A percentile compares a stretch with the other conserved stretches of the same genome.
These are phyloP conservation scores for Heteropelma amictum DNA, from an alignment of 2,888 invertebrate genomes.

Conservation along the genomic window DNA sequence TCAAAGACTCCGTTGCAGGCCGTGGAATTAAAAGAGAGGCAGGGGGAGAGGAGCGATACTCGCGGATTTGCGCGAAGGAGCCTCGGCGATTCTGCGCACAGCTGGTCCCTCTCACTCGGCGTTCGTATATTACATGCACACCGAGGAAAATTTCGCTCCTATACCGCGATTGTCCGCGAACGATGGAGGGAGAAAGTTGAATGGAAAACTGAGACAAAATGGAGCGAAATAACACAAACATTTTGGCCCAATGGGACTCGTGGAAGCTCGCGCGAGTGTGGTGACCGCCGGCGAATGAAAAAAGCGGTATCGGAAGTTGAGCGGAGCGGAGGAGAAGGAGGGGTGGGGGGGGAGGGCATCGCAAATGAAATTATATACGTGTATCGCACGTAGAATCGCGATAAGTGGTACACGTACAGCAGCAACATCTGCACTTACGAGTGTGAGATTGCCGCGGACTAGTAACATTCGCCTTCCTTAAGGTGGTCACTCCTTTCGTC, in stretches of 20 bases:
- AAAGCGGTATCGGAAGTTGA: too few species aligned
- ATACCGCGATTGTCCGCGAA: neutral
- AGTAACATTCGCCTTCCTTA: constrained; percentile 29
- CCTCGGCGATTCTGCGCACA: constrained; percentile 46
- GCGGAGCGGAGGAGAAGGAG: neutral
- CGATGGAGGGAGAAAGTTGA: neutral
- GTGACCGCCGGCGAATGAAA: too few species aligned
- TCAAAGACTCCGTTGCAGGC: neutral
- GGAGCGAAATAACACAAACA: neutral
- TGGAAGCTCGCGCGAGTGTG: too few species aligned
- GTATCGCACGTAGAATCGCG: neutral
- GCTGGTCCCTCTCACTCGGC: constrained; percentile 30
- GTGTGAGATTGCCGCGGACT: neutral
- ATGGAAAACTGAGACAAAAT: neutral
- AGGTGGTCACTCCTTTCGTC: constrained; percentile 27
- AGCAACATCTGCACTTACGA: neutral
- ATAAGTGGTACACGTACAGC: neutral
- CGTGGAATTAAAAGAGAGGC: neutral
- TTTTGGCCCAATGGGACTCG: neutral
- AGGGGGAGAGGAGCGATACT: neutral
- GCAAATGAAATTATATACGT: too few species aligned
- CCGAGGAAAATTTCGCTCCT: neutral
- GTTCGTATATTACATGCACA: constrained; percentile 22
- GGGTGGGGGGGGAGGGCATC: neutral
- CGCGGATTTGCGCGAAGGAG: neutral